Percentiles rank a stretch among this genome's conserved stretches.
These are phyloP conservation scores for Eugnorisma glareosa DNA, from an alignment of 2,888 invertebrate genomes.

Conservation along the genomic window DNA sequence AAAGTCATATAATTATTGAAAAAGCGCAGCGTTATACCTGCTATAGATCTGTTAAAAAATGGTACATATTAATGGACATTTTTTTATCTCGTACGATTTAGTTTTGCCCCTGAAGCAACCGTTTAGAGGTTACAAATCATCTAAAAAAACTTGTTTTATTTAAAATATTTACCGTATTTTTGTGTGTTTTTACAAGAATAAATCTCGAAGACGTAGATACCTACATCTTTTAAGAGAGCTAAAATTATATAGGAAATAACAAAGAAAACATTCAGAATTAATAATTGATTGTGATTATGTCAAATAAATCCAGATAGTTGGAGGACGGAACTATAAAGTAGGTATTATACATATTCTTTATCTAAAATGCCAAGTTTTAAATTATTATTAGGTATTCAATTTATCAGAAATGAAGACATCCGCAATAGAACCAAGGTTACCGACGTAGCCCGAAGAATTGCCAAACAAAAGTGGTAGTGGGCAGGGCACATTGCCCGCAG, in stretches of 20 bases:
- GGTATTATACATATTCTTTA: slow-evolving; percentile 8
- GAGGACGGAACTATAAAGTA: not conserved
- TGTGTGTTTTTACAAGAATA: not conserved
- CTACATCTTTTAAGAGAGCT: not conserved
- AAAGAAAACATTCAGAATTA: not conserved
- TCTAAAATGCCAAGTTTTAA: slow-evolving; percentile 14
- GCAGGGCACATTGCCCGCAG: too few relatives aligned
- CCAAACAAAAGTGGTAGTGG: too few relatives aligned
- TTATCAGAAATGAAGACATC: too few relatives aligned
- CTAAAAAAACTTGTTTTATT: not conserved
- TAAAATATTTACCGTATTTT: not conserved
- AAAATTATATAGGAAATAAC: not conserved
- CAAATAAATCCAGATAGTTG: not conserved
- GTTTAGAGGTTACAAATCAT: not conserved
- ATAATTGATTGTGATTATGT: not conserved
- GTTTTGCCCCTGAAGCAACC: not conserved
- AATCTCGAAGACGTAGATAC: not conserved
- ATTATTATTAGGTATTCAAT: not conserved
- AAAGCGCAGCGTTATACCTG: not conserved
- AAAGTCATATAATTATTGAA: not conserved
- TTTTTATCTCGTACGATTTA: not conserved
- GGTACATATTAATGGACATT: not conserved
- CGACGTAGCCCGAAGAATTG: too few relatives aligned
- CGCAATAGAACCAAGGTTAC: too few relatives aligned
- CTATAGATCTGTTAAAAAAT: not conserved